Base-by-base conservation (phyloP, 2,113 vertebrate species). In the Neodon shergylaensis region DNA sequence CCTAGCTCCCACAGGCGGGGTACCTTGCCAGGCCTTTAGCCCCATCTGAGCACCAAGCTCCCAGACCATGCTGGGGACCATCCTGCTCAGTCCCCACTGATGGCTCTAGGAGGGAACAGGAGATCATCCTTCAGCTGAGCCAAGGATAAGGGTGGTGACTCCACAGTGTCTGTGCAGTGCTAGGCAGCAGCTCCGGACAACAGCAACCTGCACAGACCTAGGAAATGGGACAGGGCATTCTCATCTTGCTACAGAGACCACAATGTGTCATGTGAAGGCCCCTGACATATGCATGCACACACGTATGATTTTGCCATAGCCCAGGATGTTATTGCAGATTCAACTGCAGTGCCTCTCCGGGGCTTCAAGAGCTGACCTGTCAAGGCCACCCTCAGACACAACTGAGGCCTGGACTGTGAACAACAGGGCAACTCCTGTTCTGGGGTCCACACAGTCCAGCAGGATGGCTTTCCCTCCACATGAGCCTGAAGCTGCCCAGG, bases 121-220 rank as follows among this genome's bases (percentile, higher is more conserved):
- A 63, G 1, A 24, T 1, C 7, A 66, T 84, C 24, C 1, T 63
- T 39, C 92, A 58, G 83, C 42, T 28, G 19, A 17, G 1, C 96
- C 97, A 96, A 98, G 98, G 97, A 98, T 73, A 98, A 97, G 97
- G 78, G 98, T 99, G 98, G 98, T 98, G 98, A 99, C 99, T 99
- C 99, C 99, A 99, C 99, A 99, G 99, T 98, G 96, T 91, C 90
- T 99, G 99, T 99, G 98, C 99, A 98, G 98, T 97, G 96, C 96
- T 89, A 96, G 95, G 97, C 97, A 96, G 96, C 96, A 91, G 28
- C 65, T 68, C 65, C 12, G 0, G 28, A 68, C 31, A 54, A 22
- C 17, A 39, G n/a, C 49, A 54, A 54, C 31, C 36, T 7, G 19
- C 36, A 58, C 70, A 6, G 93, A 93, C 98, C 98, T 84, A 93